Evolutionary conservation across 2,888 invertebrate genomes (phyloP), one percentile per base, ranked within the genome.

Genomic region (Heliconius sara): DNA sequence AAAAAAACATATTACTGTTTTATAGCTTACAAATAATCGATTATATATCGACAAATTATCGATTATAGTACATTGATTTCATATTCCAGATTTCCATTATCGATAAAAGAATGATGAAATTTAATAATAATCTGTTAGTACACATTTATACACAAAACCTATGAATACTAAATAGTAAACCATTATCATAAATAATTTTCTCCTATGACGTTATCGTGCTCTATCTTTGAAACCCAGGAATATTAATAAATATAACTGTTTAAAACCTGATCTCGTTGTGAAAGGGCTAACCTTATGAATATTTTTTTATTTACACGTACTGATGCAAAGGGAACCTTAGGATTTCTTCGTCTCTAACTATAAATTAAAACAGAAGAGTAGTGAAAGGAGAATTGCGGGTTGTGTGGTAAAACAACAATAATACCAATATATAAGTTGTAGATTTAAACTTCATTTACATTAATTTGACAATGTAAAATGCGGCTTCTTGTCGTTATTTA

Each of bases 201-300:
- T 1, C 27, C 70, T 43, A 70, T 1, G 70, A 70, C 43, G 25
- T 19, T 70, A 68, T 43, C 68, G 43, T n/a, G 68, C 68, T n/a
- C n/a, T 68, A 68, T 68, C 68, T 43, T 25, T 43, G 70, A 70
- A 70, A 70, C 16, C 19, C 70, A 25, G 7, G 43, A 68, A 7
- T 39, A 68, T 68, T 70, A 52, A 52, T 19, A 52, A 19, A 52
- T 52, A 43, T 25, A 70, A 70, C 43, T 43, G 43, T 47, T n/a
- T 25, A 25, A 43, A 70, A 43, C 70, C 25, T 43, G 70, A 70
- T 70, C 25, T 70, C 1, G 16, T 25, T 47, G 70, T 25, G 43
- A 43, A 25, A 70, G 70, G 43, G 43, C 1, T 68, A 39, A 68
- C 39, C 34, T 68, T 9, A 67, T 34, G 12, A 39, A 68, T 39